Conservation (phyloP, 2,888 invertebrate genomes). For the Ashinkailepas kermadecensis region DNA sequence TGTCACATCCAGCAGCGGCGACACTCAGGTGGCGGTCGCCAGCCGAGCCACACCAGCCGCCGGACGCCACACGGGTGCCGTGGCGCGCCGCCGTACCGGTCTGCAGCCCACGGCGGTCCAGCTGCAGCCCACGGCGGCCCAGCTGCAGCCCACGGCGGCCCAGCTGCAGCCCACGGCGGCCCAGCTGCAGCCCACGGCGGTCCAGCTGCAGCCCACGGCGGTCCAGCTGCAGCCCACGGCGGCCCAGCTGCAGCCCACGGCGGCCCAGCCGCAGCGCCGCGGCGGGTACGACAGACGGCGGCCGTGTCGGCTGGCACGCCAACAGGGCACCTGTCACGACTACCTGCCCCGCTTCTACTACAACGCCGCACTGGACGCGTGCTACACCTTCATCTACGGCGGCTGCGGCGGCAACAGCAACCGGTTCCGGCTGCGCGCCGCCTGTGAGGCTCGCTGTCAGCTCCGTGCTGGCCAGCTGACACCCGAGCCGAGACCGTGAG, state of each 20-base stretch:
- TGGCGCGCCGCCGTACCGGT: no score
- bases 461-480: no score
- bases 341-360: conserved; percentile 5
- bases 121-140: background rate
- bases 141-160: background rate
- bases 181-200: background rate
- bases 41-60: no score
- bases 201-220: background rate
- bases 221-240: background rate
- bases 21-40: no score
- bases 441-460: conserved; percentile 31
- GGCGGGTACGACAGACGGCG: background rate
- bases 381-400: conserved; percentile 30
- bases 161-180: background rate
- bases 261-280: background rate
- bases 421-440: conserved; percentile 30
- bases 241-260: background rate
- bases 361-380: background rate
- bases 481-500: no score
- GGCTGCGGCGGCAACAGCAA: conserved; percentile 33
- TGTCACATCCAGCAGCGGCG: no score
- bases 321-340: background rate
- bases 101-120: no score
- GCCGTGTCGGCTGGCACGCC: background rate
- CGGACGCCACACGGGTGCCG: no score